Evolutionary conservation across 1,140 invertebrate species (phyloP), one percentile per base, ranked within the genome.

Genomic region (Neodiprion virginianus): DNA sequence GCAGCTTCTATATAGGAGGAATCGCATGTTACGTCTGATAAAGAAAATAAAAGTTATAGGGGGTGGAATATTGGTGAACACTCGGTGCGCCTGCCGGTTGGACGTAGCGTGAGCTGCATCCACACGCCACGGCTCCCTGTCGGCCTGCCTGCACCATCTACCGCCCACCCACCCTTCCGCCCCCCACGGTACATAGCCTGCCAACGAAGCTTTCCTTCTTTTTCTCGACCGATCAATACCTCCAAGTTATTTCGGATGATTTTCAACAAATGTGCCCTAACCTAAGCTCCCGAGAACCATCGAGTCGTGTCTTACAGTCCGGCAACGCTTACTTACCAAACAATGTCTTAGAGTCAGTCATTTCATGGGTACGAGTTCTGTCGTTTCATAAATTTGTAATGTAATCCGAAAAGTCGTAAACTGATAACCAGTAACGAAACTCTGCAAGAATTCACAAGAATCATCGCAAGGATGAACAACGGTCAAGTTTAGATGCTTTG

Each of bases 21-120:
- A 82, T 84, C 81, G 83, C 83, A 84, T 83, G 83, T 83, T 84
- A 78, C 81, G 81, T 75, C 82, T 79, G 83, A 84, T 84, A 84
- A 83, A 84, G 80, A 82, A 83, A 84, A 84, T 81, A 84, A 84
- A 82, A 82, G 82, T 80, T 79, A 48, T 17, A 69, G 47, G 71
- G 67, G 72, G 66, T 70, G 72, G 70, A 73, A 75, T 76, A 79
- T 79, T 75, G 74, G 76, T 79, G 76, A 77, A 76, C 77, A 75
- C 73, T 72, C 77, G 77, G 77, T 79, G 74, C 53, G 53, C 78
- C 76, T 77, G 78, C 78, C 70, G 74, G 53, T 79, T 71, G 17
- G 65, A n/a, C 73, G 73, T 79, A 79, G 81, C 81, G 80, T 82
- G 81, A 49, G 67, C 74, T 69, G 77, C 67, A 77, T 76, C 72